These are phyloP conservation scores for Hypotaenidia philippensis DNA, from an alignment of 2,797 vertebrate genomes.

Conservation along the genomic window DNA sequence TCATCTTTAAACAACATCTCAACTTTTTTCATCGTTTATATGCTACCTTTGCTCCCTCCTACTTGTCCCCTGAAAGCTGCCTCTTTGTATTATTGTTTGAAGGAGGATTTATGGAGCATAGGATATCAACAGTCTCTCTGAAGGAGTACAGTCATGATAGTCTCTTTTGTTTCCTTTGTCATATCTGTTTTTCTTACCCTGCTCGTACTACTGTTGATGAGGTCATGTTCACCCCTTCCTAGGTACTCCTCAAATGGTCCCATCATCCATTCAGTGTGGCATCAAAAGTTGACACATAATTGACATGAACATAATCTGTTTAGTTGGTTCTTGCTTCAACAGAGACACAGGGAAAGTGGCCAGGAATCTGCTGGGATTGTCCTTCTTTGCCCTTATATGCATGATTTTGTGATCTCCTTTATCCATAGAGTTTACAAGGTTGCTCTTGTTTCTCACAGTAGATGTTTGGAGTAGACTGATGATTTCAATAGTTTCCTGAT, in stretches of 20 bases:
- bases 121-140: not conserved
- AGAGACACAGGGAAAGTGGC: not conserved
- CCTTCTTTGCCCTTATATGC: not conserved
- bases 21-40: not conserved
- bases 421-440: not conserved
- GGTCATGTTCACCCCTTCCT: not conserved
- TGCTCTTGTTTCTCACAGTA: not conserved
- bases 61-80: not conserved
- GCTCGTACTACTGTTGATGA: not conserved
- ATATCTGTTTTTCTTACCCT: not conserved
- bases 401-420: not conserved
- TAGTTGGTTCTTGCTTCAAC: not conserved
- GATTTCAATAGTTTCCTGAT: not conserved
- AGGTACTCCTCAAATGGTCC: not conserved
- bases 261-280: not conserved
- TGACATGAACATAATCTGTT: not conserved
- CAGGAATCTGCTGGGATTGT: not conserved
- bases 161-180: not conserved
- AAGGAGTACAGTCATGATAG: not conserved
- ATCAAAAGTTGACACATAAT: not conserved
- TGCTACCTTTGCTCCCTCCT: not conserved
- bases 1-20: not conserved
- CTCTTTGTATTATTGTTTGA: not conserved
- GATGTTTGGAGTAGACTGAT: not conserved
- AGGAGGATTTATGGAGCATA: not conserved